A percentile compares a stretch with the other conserved stretches of the same genome.
Conservation (phyloP, 1,140 invertebrate genomes). For the Saccostrea echinata region DNA sequence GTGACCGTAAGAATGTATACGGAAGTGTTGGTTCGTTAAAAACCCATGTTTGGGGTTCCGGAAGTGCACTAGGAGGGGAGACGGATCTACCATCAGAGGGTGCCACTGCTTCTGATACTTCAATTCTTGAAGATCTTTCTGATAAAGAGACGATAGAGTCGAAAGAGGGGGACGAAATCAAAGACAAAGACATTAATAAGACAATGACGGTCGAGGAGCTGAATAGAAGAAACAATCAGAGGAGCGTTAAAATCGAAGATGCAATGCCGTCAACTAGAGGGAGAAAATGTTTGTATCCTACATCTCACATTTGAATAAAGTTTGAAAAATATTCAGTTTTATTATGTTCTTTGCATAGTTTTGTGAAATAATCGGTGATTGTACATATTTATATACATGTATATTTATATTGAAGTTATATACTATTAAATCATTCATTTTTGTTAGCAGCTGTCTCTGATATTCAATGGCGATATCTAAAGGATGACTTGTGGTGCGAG, state of each 20-base stretch:
- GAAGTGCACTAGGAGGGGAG: neutral
- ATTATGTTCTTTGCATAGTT: no score
- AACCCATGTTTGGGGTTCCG: neutral
- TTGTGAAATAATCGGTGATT: no score
- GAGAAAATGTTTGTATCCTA: neutral
- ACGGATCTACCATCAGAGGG: neutral
- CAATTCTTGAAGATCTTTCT: neutral
- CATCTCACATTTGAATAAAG: no score
- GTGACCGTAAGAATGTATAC: no score
- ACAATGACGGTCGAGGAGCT: neutral
- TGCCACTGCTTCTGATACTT: neutral
- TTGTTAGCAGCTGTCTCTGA: neutral
- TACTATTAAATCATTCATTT: no score
- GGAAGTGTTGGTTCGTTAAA: neutral
- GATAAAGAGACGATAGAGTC: neutral
- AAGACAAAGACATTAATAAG: neutral
- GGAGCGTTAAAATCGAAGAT: neutral
- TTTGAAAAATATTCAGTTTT: no score
- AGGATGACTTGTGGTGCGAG: neutral
- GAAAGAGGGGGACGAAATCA: neutral
- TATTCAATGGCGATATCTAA: conserved; percentile 28
- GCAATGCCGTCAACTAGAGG: neutral
- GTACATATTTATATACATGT: no score
- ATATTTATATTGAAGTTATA: no score
- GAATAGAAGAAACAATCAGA: neutral